Evolutionary conservation across 2,888 invertebrate species (phyloP), one percentile per base, ranked within the genome.

Genomic region (Therioaphis trifolii): DNA sequence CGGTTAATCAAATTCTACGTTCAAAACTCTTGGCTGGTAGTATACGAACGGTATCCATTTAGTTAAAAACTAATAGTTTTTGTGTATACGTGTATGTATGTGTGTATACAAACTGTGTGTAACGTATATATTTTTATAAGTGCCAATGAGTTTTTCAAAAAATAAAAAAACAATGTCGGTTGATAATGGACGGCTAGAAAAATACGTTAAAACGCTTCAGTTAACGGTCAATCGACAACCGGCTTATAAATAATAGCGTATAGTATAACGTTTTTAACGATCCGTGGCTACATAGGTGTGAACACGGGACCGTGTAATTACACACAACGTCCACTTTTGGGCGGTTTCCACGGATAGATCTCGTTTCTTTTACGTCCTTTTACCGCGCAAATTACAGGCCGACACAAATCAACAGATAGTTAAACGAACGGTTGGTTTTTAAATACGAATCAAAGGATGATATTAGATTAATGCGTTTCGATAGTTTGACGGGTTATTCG

Each of bases 201-300:
- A 61, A 63, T 27, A n/a, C 0, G 35, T 27, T 49, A 66, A 46
- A 58, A 40, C 61, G 61, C 27, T 71, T 21, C 49, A 46, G 9
- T 61, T 49, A 80, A 80, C 21, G 71, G 61, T 72, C 29, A 29
- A 29, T 80, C 61, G 72, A 79, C 78, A 79, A 79, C 27, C 52
- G 21, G 61, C n/a, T 77, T 66, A 24, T 61, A 72, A 72, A 80
- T 80, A 71, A 80, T 61, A 71, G 71, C 15, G 49, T 72, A 82
- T 63, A 72, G 49, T 74, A 4, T 61, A 72, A 61, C 52, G 80
- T 71, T 82, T 49, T 82, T 72, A 82, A 82, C 63, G 82, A 61
- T 61, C 72, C 72, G 14, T 71, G 7, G 27, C 24, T 40, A 58
- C 55, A 74, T 72, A 82, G 82, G 82, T 82, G 82, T 82, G 72